Evolutionary conservation across 2,113 vertebrate species (phyloP).

Genomic region (Lontra canadensis): DNA sequence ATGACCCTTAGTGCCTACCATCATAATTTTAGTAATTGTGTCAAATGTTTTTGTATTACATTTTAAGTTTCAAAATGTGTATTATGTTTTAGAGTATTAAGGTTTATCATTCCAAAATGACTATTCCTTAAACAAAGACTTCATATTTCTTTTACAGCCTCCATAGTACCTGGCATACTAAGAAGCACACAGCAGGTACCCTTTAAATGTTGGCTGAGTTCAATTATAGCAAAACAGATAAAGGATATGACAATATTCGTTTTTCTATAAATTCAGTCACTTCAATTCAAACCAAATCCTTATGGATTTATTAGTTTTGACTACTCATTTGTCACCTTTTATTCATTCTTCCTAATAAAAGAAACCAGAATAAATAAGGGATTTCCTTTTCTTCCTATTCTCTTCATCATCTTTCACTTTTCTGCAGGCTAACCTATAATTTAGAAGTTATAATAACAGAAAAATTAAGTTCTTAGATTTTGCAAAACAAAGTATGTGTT

Average conservation of each 20-base stretch:
- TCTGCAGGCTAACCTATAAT: slow-evolving; percentile 2
- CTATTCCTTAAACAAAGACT: background rate
- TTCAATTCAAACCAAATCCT: slow-evolving; percentile 54
- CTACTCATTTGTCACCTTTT: background rate
- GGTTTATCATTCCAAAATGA: slow-evolving; percentile 46
- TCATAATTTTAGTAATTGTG: slow-evolving; percentile 32
- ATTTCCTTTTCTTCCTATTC: slow-evolving; percentile 8
- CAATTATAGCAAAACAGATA: background rate
- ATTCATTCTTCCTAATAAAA: slow-evolving; percentile 4
- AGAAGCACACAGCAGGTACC: background rate
- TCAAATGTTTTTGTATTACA: background rate
- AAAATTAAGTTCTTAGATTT: slow-evolving; percentile 21
- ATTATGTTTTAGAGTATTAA: background rate
- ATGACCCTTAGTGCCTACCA: background rate
- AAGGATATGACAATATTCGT: background rate
- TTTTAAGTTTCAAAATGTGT: slow-evolving; percentile 30
- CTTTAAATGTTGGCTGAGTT: background rate
- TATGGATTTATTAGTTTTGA: slow-evolving; percentile 1
- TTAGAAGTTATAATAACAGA: slow-evolving; percentile 53
- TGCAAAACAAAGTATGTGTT: background rate
- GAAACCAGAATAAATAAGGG: background rate
- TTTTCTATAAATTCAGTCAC: slow-evolving; percentile 31
- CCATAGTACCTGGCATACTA: background rate
- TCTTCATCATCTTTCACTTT: slow-evolving; percentile 41
- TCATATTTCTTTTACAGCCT: background rate